Evolutionary conservation across 2,797 vertebrate species (phyloP).

Genomic region (Salarias fasciatus): DNA sequence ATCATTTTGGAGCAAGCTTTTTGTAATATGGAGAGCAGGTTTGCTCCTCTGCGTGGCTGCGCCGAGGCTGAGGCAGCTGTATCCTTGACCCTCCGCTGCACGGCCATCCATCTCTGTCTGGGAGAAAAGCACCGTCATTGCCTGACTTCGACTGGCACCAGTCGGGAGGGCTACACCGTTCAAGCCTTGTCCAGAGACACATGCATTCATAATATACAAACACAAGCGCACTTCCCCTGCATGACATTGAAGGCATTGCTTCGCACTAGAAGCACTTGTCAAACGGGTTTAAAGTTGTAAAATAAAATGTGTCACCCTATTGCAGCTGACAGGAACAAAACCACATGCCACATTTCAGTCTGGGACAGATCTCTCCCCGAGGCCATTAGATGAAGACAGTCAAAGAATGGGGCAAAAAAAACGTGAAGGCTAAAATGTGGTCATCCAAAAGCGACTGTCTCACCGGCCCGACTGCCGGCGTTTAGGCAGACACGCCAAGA

Average conservation of each 20-base stretch:
- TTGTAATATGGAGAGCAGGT: too few species aligned
- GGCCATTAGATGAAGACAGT: conserved; percentile 16
- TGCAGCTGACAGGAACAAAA: not conserved
- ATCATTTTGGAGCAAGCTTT: too few species aligned
- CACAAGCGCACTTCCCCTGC: too few species aligned
- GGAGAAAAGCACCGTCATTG: conserved; percentile 13
- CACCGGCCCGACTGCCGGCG: conserved; percentile 20
- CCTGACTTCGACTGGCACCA: conserved; percentile 26
- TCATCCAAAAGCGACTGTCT: conserved; percentile 11
- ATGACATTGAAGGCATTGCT: too few species aligned
- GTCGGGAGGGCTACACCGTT: not conserved
- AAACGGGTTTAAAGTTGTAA: not conserved
- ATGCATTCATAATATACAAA: too few species aligned
- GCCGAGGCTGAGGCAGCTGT: conserved; percentile 30
- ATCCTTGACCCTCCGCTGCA: conserved; percentile 44
- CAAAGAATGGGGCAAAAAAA: not conserved
- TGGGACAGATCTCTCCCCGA: conserved; percentile 3
- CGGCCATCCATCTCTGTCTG: conserved; percentile 47
- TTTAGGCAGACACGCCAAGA: conserved; percentile 25
- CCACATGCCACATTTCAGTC: conserved; percentile 1
- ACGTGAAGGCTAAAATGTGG: not conserved
- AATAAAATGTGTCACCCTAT: conserved; percentile 1
- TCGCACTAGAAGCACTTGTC: too few species aligned
- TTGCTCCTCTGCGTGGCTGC: not conserved
- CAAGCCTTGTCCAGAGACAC: too few species aligned